Base-by-base conservation (phyloP, 2,888 invertebrate species). In the Leucophenga maculata region DNA sequence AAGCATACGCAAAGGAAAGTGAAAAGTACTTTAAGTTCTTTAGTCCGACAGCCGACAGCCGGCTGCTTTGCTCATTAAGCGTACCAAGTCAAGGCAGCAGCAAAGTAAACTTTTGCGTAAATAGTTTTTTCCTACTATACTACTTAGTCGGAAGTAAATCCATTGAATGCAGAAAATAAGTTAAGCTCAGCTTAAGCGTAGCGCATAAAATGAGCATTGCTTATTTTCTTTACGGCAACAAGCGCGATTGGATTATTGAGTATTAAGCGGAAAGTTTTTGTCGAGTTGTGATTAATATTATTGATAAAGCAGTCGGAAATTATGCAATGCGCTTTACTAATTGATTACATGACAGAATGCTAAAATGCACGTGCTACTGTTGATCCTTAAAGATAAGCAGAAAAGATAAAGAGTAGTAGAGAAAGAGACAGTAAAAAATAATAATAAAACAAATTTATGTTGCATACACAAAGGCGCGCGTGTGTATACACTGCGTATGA, bases 401-500 rank as follows among this genome's bases (percentile, higher is more conserved):
- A 67, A 60, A 62, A 46, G 62, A 67, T 73, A 70, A 73, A 66
- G 50, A 64, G 65, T 18, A n/a, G n/a, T n/a, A n/a, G n/a, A n/a
- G n/a, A n/a, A n/a, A n/a, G n/a, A n/a, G n/a, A n/a, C n/a, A n/a
- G n/a, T n/a, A n/a, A n/a, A n/a, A n/a, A n/a, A n/a, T n/a, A n/a
- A n/a, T n/a, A n/a, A n/a, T n/a, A 71, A 68, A 74, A 67, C 65
- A 74, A 71, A 73, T 73, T 70, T 74, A 48, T 60, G 60, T 52
- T 11, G 32, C 68, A 52, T 26, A 32, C 31, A 16, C 13, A 46
- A 50, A 64, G 62, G 60, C 71, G 68, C 59, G 68, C 67, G 44
- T 44, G 39, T 52, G 39, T 39, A 55, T 32, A 74, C 64, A 60
- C 70, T 65, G 72, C 71, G 70, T 64, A 75, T 79, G 78, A 82